A percentile compares a stretch with the other conserved stretches of the same genome.
phyloP scores from a whole-genome alignment of 2,797 vertebrate species.

The Lepus townsendii region DNA sequence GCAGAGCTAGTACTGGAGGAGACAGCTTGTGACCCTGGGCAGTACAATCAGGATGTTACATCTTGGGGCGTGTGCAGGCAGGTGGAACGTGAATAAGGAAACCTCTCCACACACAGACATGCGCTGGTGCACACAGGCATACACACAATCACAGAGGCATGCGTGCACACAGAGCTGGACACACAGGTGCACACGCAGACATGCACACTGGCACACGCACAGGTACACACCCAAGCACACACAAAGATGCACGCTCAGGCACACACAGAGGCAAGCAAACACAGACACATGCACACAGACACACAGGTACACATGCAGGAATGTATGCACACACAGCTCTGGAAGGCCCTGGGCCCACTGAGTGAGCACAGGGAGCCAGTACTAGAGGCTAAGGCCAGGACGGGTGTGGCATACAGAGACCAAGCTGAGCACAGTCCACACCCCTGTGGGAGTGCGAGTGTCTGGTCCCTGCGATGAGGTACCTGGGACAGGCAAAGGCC shows the following conservation, averaged over 20 bases:
- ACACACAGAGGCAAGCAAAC: not conserved
- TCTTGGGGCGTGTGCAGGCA: not conserved
- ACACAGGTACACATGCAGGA: not conserved
- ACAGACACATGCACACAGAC: not conserved
- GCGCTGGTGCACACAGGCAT: no score
- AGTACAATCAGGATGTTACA: not conserved
- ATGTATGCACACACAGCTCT: not conserved
- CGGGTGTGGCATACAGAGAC: fast-evolving
- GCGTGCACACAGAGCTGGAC: no score
- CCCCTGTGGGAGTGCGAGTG: no score
- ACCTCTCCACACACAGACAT: not conserved
- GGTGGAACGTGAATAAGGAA: not conserved
- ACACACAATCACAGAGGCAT: not conserved
- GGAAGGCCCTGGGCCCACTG: not conserved
- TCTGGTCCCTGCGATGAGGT: not conserved
- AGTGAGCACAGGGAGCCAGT: not conserved
- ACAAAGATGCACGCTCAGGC: not conserved
- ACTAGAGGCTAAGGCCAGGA: not conserved
- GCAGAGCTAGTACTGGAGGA: fast-evolving
- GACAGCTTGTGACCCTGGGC: not conserved
- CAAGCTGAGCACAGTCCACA: not conserved
- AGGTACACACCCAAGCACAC: fast-evolving
- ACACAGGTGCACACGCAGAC: no score
- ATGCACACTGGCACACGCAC: not conserved
- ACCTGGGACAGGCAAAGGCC: not conserved